Percentiles rank a stretch among this genome's conserved stretches.
Conservation (phyloP, 2,113 vertebrate genomes). For the Microcebus jonahi region DNA sequence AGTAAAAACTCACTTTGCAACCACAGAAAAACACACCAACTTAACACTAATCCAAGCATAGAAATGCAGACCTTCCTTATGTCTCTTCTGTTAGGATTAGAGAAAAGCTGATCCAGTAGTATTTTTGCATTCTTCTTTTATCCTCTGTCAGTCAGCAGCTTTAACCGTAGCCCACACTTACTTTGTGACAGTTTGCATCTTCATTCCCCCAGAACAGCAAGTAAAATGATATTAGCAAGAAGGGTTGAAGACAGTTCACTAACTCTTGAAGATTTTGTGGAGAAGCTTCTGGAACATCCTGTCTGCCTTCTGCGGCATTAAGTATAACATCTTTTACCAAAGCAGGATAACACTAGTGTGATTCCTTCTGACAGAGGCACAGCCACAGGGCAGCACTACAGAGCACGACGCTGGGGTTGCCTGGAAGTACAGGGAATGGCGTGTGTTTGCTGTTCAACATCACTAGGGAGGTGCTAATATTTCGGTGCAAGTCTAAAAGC, state of each 20-base stretch:
- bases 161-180: background rate
- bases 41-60: background rate
- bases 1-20: constrained; percentile 1
- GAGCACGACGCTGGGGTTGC: background rate
- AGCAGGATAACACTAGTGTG: background rate
- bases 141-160: constrained; percentile 4
- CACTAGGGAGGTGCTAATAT: background rate
- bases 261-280: constrained; percentile 82
- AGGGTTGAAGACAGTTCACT: constrained; percentile 76
- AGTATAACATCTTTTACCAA: constrained; percentile 77
- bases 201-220: constrained; percentile 70
- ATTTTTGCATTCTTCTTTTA: constrained; percentile 50
- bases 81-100: constrained; percentile 18
- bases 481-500: background rate
- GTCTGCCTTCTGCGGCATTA: constrained; percentile 77
- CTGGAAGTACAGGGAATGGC: background rate
- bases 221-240: constrained; percentile 72
- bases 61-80: background rate
- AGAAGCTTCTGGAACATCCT: constrained; percentile 58
- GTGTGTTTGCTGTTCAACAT: background rate
- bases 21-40: background rate
- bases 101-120: constrained; percentile 69
- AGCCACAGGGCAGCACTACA: background rate
- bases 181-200: constrained; percentile 79
- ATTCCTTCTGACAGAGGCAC: background rate